A percentile compares a stretch with the other conserved stretches of the same genome.
Evolutionary conservation across 2,113 vertebrate genomes (phyloP).

Genomic region (Ciconia stormi): DNA sequence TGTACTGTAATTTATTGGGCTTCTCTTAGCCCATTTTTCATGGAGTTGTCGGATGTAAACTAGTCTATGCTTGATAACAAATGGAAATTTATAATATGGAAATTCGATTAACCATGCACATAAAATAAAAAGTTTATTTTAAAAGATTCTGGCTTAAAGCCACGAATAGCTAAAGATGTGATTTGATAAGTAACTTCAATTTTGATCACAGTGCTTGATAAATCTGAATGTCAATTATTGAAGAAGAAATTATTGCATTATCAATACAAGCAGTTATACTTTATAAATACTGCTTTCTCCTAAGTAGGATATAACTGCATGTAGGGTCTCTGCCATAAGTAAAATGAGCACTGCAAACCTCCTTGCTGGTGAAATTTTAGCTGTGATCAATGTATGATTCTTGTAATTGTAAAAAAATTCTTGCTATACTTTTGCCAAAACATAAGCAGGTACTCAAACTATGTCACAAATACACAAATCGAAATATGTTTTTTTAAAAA

Average conservation of each 20-base stretch:
- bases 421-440: background rate
- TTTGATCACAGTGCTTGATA: background rate
- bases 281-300: background rate
- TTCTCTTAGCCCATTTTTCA: background rate
- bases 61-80: background rate
- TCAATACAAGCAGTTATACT: background rate
- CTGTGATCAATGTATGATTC: background rate
- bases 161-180: background rate
- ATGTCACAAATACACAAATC: background rate
- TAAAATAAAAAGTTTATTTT: background rate
- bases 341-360: background rate
- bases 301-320: background rate
- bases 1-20: background rate
- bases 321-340: background rate
- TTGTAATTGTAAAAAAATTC: background rate
- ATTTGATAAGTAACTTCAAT: background rate
- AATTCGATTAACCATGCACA: background rate
- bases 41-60: background rate
- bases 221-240: background rate
- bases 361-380: background rate
- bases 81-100: background rate
- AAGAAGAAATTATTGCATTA: background rate
- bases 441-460: background rate
- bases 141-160: background rate
- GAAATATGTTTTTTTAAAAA: background rate